Percentiles rank a stretch among this genome's conserved stretches.
phyloP scores from a whole-genome alignment of 1,140 invertebrate species.

The Cherax quadricarinatus region DNA sequence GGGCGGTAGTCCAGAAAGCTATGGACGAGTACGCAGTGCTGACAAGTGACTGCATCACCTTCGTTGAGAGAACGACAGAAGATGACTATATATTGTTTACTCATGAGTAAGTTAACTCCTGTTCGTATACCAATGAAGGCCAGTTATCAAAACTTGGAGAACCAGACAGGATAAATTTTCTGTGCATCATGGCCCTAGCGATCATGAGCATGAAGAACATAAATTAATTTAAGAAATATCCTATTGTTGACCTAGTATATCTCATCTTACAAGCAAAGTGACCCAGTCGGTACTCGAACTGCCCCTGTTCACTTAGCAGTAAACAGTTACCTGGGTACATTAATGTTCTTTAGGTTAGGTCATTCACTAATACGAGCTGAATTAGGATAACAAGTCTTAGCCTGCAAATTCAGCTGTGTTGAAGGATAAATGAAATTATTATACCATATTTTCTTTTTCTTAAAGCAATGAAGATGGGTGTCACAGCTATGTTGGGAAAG shows the following conservation, averaged over 20 bases:
- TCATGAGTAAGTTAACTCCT: slow-evolving; percentile 27
- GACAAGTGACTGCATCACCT: slow-evolving; percentile 62
- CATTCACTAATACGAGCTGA: no score
- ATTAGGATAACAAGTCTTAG: no score
- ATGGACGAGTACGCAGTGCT: slow-evolving; percentile 59
- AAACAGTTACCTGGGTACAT: no score
- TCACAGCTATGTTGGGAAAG: slow-evolving; percentile 76
- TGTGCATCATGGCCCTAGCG: not conserved
- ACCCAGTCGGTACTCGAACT: no score
- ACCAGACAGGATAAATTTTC: no score
- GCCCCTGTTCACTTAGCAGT: no score
- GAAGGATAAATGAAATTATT: not conserved
- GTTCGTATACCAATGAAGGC: no score
- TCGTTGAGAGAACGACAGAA: slow-evolving; percentile 57
- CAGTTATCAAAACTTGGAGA: no score
- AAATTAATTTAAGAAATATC: not conserved
- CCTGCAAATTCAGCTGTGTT: no score
- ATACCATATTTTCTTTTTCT: not conserved
- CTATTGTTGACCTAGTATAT: no score
- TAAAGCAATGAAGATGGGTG: slow-evolving; percentile 71
- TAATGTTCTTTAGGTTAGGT: no score
- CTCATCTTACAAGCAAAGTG: no score
- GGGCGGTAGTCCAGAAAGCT: slow-evolving; percentile 8
- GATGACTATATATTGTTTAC: slow-evolving; percentile 51
- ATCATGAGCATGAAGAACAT: not conserved